Conservation (phyloP, 1,140 invertebrate genomes). For the Ptiloglossa arizonensis region DNA sequence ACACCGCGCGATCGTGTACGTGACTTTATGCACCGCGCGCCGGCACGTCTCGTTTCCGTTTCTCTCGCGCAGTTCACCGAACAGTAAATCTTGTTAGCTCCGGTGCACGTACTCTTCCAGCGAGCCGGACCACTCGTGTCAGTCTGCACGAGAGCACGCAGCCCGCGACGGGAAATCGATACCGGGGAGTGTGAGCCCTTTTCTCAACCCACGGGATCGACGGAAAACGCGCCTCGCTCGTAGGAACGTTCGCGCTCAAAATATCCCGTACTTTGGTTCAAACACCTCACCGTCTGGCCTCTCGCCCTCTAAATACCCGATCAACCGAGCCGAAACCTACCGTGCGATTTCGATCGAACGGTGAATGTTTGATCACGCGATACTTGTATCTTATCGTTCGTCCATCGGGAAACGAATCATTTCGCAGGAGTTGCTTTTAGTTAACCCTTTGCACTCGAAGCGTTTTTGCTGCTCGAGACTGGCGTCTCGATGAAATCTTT, state of each 20-base stretch:
- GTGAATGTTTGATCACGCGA: no score
- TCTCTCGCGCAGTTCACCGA: slow-evolving; percentile 17
- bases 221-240: neutral
- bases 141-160: slow-evolving; percentile 16
- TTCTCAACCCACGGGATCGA: neutral
- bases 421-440: no score
- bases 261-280: neutral
- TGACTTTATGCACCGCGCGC: slow-evolving; percentile 13
- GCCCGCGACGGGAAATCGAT: slow-evolving; percentile 34
- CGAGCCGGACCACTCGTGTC: slow-evolving; percentile 26
- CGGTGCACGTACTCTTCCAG: slow-evolving; percentile 2
- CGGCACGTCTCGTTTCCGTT: slow-evolving; percentile 12
- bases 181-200: neutral
- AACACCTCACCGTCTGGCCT: neutral
- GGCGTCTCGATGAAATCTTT: no score
- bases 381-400: no score
- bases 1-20: slow-evolving; percentile 14
- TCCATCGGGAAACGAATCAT: no score
- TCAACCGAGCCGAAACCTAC: no score
- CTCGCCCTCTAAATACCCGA: neutral
- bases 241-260: neutral
- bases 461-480: no score
- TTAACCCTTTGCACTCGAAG: no score
- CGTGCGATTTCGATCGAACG: no score
- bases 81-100: slow-evolving; percentile 43